A percentile compares a stretch with the other conserved stretches of the same genome.
phyloP scores from a whole-genome alignment of 2,888 invertebrate species.

The Ferdinandea cuprea region DNA sequence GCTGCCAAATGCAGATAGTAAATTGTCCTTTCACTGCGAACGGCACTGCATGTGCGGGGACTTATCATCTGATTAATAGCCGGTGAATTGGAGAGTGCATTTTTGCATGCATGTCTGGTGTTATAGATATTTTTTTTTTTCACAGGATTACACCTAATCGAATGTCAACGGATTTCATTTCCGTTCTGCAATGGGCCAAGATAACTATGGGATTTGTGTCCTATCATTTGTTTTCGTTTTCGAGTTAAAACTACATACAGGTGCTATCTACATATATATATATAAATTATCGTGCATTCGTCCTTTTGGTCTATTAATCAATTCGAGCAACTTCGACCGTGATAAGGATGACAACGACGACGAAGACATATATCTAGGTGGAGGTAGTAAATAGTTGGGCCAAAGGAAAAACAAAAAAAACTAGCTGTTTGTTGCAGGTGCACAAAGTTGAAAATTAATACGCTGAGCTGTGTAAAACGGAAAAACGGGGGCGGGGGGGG shows the following conservation, averaged over 20 bases:
- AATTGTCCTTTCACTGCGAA: constrained; percentile 50
- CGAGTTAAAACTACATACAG: too few species aligned
- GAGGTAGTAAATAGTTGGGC: too few species aligned
- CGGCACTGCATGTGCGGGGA: constrained; percentile 34
- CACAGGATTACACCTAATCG: constrained; percentile 65
- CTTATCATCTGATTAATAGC: constrained; percentile 72
- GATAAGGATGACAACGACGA: constrained; percentile 72
- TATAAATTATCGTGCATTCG: too few species aligned
- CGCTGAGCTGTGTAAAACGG: constrained; percentile 39
- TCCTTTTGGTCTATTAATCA: constrained; percentile 71
- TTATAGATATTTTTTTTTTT: constrained; percentile 1
- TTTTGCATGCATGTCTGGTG: constrained; percentile 54
- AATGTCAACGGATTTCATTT: constrained; percentile 72
- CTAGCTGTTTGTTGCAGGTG: constrained; percentile 43
- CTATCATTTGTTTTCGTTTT: constrained; percentile 72
- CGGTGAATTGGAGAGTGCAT: constrained; percentile 32
- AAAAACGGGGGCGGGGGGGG: background rate
- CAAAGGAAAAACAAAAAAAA: background rate
- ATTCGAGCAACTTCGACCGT: constrained; percentile 60
- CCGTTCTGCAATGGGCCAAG: constrained; percentile 51
- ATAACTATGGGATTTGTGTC: constrained; percentile 70
- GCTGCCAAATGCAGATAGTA: constrained; percentile 59
- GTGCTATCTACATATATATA: too few species aligned
- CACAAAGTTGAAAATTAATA: constrained; percentile 58
- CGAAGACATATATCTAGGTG: constrained; percentile 69